phyloP scores from a whole-genome alignment of 2,888 invertebrate species.

The Dermolepida albohirtum region DNA sequence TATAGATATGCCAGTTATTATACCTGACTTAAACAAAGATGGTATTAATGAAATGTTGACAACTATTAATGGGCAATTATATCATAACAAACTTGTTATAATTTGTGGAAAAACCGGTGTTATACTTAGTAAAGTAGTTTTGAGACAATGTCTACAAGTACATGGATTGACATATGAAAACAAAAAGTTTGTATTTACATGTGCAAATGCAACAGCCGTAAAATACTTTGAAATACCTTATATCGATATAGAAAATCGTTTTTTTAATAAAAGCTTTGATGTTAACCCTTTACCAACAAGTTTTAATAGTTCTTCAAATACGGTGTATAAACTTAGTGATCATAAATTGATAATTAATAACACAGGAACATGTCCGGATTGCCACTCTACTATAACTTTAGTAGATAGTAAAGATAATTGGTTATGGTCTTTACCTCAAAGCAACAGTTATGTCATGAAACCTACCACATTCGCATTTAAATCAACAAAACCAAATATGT shows the following conservation, averaged over 20 bases:
- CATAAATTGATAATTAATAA: conserved; percentile 78
- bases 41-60: conserved; percentile 77
- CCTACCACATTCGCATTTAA: conserved; percentile 77
- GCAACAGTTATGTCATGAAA: conserved; percentile 78
- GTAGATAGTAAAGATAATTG: conserved; percentile 67
- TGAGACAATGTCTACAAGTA: conserved; percentile 71
- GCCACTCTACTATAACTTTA: conserved; percentile 72
- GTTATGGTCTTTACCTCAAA: conserved; percentile 69
- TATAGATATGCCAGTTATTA: conserved; percentile 68
- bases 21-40: conserved; percentile 81
- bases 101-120: conserved; percentile 79
- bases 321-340: conserved; percentile 71
- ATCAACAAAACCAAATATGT: conserved; percentile 60
- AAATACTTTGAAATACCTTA: conserved; percentile 37
- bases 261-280: conserved; percentile 41
- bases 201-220: conserved; percentile 68
- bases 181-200: conserved; percentile 63
- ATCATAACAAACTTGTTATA: conserved; percentile 74
- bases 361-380: conserved; percentile 77
- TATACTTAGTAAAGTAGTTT: conserved; percentile 72
- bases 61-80: conserved; percentile 65
- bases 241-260: conserved; percentile 39
- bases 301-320: conserved; percentile 54
- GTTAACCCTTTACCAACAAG: conserved; percentile 49
- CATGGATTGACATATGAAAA: conserved; percentile 70